These are phyloP conservation scores for Plestiodon gilberti DNA, from an alignment of 2,113 vertebrate species.

Conservation along the genomic window DNA sequence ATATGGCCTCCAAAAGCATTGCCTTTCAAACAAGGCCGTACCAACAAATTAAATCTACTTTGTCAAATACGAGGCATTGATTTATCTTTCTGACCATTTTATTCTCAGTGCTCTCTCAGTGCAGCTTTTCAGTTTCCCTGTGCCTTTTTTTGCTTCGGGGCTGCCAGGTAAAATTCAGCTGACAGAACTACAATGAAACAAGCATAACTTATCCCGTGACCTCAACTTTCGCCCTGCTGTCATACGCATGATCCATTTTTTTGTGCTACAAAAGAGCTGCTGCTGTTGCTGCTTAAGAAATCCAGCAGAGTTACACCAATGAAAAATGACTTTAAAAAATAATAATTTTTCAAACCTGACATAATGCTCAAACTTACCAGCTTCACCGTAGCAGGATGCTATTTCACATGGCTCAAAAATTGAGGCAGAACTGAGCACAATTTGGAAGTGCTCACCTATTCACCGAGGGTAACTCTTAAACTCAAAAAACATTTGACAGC, in stretches of 20 bases:
- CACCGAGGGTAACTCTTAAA: neutral
- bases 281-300: slow-evolving; percentile 8
- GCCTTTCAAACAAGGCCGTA: neutral
- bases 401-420: rapidly evolving
- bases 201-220: slow-evolving; percentile 35
- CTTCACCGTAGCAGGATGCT: neutral
- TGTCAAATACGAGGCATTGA: neutral
- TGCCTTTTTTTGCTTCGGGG: neutral
- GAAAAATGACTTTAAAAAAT: neutral
- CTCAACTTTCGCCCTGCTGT: neutral
- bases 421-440: neutral
- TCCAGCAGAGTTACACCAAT: neutral
- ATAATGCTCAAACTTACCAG: neutral
- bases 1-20: neutral
- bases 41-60: slow-evolving; percentile 11
- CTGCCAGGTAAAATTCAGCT: slow-evolving; percentile 38
- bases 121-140: rapidly evolving
- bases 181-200: slow-evolving; percentile 16
- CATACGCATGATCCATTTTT: slow-evolving; percentile 23
- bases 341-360: neutral
- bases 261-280: slow-evolving; percentile 21
- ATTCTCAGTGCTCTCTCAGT: neutral
- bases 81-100: neutral
- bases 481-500: neutral
- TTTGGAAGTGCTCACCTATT: slow-evolving; percentile 4